These are phyloP conservation scores for Chrysotoxum bicinctum DNA, from an alignment of 2,888 invertebrate species.

Conservation along the genomic window DNA sequence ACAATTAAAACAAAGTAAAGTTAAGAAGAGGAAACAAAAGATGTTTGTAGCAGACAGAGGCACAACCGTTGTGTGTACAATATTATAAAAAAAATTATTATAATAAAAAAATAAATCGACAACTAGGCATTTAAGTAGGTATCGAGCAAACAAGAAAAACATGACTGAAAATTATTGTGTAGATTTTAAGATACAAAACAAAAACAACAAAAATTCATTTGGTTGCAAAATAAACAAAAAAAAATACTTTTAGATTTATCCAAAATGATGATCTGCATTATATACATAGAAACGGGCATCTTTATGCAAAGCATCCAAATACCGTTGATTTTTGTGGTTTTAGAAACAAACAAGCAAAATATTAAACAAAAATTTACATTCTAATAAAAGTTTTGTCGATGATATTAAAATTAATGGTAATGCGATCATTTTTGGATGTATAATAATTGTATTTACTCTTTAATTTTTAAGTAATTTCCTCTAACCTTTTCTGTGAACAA, in stretches of 20 bases:
- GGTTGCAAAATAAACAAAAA: conserved; percentile 41
- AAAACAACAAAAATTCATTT: conserved; percentile 48
- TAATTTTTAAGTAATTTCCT: conserved; percentile 70
- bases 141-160: conserved; percentile 68
- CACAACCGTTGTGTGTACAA: conserved; percentile 68
- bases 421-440: conserved; percentile 71
- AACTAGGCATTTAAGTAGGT: conserved; percentile 72
- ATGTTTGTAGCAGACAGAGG: conserved; percentile 69
- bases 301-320: conserved; percentile 53
- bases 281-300: conserved; percentile 28
- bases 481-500: conserved; percentile 70
- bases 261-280: conserved; percentile 61
- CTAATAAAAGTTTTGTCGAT: conserved; percentile 41
- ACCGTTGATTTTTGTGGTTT: conserved; percentile 45
- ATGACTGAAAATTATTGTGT: conserved; percentile 71
- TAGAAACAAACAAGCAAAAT: conserved; percentile 11
- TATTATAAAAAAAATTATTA: conserved; percentile 41
- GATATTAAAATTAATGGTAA: conserved; percentile 53
- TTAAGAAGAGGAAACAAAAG: conserved; percentile 62
- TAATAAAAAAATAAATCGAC: conserved; percentile 42
- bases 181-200: conserved; percentile 58
- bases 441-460: conserved; percentile 69
- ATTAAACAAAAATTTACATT: conserved; percentile 41
- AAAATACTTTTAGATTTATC: conserved; percentile 64
- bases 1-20: conserved; percentile 71